Evolutionary conservation across 2,113 vertebrate species (phyloP), one percentile per base, ranked within the genome.

Genomic region (Sphaerodactylus townsendi): DNA sequence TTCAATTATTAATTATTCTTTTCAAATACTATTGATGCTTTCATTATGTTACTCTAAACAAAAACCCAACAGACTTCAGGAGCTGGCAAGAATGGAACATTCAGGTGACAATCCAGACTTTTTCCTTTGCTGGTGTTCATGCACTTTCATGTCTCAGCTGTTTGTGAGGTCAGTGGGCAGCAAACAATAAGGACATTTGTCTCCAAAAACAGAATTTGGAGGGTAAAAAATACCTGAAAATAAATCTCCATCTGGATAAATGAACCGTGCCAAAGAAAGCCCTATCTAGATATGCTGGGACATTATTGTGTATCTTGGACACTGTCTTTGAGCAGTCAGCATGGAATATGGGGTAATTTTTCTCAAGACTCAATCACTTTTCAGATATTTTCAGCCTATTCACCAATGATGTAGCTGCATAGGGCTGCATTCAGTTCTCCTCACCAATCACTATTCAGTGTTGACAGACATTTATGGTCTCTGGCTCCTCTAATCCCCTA

Each of bases 1-100:
- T 77, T 64, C 78, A 87, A 59, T 70, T 85, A 33, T 83, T 64
- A 46, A 44, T 77, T 44, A 6, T 17, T 81, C 30, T 35, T 50
- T n/a, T 74, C 56, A 81, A 77, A 85, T 13, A 84, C 13, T 1
- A 76, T 21, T 74, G 33, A 59, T 9, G 17, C 35, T 78, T 87
- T 81, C 82, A 35, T 56, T 53, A 73, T 4, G 17, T 50, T 0
- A 37, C 1, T 83, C 44, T 53, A 85, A 37, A 59, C 44, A 56
- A 46, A 78, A 14, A 5, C 30, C 21, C 73, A 28, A 19, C 39
- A 65, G n/a, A 69, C 25, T 68, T 19, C 28, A 72, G 68, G 56
- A n/a, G 73, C 4, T 33, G 73, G 3, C 37, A 30, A 37, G 21
- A 13, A 73, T 59, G 48, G 53, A 28, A 28, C 0, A 13, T 66